A percentile compares a stretch with the other conserved stretches of the same genome.
phyloP scores from a whole-genome alignment of 2,113 vertebrate genomes.

The Piaya cayana region DNA sequence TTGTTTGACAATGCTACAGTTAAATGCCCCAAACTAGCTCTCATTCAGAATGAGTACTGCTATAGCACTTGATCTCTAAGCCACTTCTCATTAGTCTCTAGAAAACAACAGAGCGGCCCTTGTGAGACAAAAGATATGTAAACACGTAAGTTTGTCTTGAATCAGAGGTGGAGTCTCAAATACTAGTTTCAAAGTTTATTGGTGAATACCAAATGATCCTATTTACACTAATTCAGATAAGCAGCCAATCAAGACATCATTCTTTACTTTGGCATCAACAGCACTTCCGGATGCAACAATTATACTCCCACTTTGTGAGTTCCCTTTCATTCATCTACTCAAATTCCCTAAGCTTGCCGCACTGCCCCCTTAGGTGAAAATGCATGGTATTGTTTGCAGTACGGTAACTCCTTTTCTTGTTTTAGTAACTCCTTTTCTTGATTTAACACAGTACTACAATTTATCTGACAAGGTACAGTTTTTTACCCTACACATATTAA shows the following conservation, averaged over 20 bases:
- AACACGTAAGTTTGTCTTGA: background rate
- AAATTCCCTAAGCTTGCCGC: background rate
- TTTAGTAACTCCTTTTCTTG: background rate
- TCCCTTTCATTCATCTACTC: background rate
- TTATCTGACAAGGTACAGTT: conserved; percentile 33
- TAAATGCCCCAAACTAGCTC: conserved; percentile 28
- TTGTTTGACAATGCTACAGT: background rate
- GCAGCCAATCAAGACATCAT: background rate
- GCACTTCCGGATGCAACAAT: conserved; percentile 15
- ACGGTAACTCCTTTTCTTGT: background rate
- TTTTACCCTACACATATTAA: conserved; percentile 45
- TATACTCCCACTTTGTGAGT: background rate
- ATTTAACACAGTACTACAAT: conserved; percentile 36
- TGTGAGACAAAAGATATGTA: background rate
- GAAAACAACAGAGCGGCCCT: background rate
- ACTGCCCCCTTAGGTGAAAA: conserved; percentile 48
- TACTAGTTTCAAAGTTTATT: background rate
- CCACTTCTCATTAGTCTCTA: conserved; percentile 36
- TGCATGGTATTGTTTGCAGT: background rate
- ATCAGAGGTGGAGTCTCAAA: background rate
- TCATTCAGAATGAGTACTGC: background rate
- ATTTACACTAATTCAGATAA: conserved; percentile 52
- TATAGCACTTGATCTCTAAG: conserved; percentile 42
- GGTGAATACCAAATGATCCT: conserved; percentile 20
- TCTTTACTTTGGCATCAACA: background rate